Percentiles rank a stretch among this genome's conserved stretches.
These are phyloP conservation scores for Tamias sibiricus DNA, from an alignment of 2,113 vertebrate species.

Conservation along the genomic window DNA sequence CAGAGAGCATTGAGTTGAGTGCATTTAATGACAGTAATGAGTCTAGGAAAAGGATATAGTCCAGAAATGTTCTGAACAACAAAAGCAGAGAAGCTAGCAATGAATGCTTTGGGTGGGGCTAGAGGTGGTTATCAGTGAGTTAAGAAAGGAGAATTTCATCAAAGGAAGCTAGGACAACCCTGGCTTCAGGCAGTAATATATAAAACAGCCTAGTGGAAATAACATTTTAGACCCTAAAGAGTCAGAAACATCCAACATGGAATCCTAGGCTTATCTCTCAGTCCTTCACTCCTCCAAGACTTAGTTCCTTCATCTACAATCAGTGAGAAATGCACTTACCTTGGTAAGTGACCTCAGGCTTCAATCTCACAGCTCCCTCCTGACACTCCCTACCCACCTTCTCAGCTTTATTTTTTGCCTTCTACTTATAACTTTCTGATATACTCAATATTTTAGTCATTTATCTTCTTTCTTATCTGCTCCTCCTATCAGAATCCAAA, in stretches of 20 bases:
- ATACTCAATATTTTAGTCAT: not conserved
- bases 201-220: not conserved
- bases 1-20: not conserved
- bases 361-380: not conserved
- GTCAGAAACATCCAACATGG: not conserved
- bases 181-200: not conserved
- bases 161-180: not conserved
- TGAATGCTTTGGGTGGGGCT: not conserved
- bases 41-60: not conserved
- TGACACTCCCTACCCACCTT: not conserved
- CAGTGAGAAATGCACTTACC: not conserved
- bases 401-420: not conserved
- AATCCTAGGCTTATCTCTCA: not conserved
- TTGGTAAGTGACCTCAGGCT: fast-evolving
- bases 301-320: not conserved
- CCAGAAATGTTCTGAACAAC: not conserved
- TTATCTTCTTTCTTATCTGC: too few relatives aligned
- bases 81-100: not conserved
- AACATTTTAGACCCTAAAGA: not conserved
- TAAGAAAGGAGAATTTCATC: not conserved
- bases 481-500: not conserved
- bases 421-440: not conserved
- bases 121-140: not conserved
- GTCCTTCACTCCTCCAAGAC: not conserved
- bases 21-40: not conserved